Conservation (phyloP, 1,140 invertebrate genomes). For the Macrocentrus cingulum region DNA sequence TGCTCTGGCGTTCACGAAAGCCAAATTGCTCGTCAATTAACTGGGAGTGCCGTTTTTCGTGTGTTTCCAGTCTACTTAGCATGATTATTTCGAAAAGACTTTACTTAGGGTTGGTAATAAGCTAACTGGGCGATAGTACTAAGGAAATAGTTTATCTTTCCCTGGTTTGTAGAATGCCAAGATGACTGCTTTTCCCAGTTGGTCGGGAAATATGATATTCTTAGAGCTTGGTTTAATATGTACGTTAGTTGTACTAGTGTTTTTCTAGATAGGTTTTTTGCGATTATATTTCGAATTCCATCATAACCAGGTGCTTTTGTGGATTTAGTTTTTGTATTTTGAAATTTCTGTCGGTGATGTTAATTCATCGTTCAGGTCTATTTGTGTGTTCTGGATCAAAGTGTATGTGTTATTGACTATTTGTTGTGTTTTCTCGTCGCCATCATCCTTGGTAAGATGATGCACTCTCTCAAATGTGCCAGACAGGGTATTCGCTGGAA, state of each 20-base stretch:
- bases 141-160: slow-evolving; percentile 36
- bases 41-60: slow-evolving; percentile 10
- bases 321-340: slow-evolving; percentile 12
- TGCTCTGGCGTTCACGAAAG: slow-evolving; percentile 35
- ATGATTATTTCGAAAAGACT: slow-evolving; percentile 41
- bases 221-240: slow-evolving; percentile 38
- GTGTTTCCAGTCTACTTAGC: slow-evolving; percentile 30
- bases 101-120: slow-evolving; percentile 39
- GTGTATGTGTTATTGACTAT: slow-evolving; percentile 2
- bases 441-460: slow-evolving; percentile 15
- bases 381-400: background rate
- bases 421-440: background rate
- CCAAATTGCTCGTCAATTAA: slow-evolving; percentile 40
- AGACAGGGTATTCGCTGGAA: slow-evolving; percentile 8
- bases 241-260: slow-evolving; percentile 31
- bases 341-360: background rate
- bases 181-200: slow-evolving; percentile 36
- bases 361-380: background rate
- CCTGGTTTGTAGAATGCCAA: slow-evolving; percentile 36
- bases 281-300: slow-evolving; percentile 27
- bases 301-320: slow-evolving; percentile 41
- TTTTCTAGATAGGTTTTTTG: slow-evolving; percentile 36
- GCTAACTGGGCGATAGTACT: slow-evolving; percentile 44
- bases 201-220: slow-evolving; percentile 33
- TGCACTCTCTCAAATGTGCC: slow-evolving; percentile 17